phyloP scores from a whole-genome alignment of 2,888 invertebrate genomes.

The Plagiodera versicolora region DNA sequence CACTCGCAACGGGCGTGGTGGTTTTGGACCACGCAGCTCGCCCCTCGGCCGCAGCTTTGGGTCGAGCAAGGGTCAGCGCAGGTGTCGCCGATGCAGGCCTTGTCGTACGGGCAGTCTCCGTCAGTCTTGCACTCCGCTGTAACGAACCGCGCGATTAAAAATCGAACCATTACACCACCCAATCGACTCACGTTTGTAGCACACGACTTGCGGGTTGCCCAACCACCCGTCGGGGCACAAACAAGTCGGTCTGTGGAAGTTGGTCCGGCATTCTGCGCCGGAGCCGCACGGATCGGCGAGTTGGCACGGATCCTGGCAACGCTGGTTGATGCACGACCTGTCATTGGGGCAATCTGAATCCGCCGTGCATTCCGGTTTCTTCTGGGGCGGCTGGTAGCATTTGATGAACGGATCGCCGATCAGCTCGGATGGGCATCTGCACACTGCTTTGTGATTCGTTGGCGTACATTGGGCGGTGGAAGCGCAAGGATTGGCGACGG shows the following conservation, averaged over 20 bases:
- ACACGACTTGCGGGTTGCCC: slow-evolving; percentile 82
- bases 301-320: slow-evolving; percentile 80
- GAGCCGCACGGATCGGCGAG: slow-evolving; percentile 78
- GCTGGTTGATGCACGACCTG: slow-evolving; percentile 77
- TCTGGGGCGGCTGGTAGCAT: slow-evolving; percentile 63
- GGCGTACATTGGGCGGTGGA: slow-evolving; percentile 77
- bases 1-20: slow-evolving; percentile 83
- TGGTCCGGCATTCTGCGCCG: slow-evolving; percentile 77
- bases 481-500: slow-evolving; percentile 71
- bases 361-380: slow-evolving; percentile 68
- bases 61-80: slow-evolving; percentile 76
- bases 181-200: slow-evolving; percentile 77
- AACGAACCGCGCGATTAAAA: slow-evolving; percentile 26
- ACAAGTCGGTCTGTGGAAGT: slow-evolving; percentile 79
- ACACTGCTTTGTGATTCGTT: slow-evolving; percentile 73
- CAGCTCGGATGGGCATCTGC: slow-evolving; percentile 73
- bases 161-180: neutral
- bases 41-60: slow-evolving; percentile 76
- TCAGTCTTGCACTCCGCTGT: slow-evolving; percentile 80
- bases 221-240: slow-evolving; percentile 83
- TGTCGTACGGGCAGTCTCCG: slow-evolving; percentile 81
- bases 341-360: slow-evolving; percentile 77
- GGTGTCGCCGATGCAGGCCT: slow-evolving; percentile 75
- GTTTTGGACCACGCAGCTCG: slow-evolving; percentile 72
- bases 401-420: slow-evolving; percentile 81